Evolutionary conservation across 1,140 invertebrate species (phyloP), one percentile per base, ranked within the genome.

Genomic region (Bombus terrestris): DNA sequence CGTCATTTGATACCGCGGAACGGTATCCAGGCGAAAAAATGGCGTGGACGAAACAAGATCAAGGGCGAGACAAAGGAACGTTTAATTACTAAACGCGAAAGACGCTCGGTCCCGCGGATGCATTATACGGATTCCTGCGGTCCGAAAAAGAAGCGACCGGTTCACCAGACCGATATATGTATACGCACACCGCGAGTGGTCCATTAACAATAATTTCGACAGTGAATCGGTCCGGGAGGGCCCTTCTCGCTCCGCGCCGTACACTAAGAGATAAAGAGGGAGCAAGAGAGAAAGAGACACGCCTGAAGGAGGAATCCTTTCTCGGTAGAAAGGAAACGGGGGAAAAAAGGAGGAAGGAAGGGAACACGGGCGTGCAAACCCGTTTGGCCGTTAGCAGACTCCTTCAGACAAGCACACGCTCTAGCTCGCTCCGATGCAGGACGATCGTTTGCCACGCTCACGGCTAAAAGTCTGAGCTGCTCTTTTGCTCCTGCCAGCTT

Each of bases 351-450:
- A 84, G 89, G 89, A 83, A 92, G 89, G 85, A 88, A 89, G 89
- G 79, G 87, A 91, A 92, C 28, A 78, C 88, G 88, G 89, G 84
- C 81, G 91, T 89, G 93, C 92, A 95, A 95, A 95, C 94, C 89
- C 93, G 94, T 95, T 95, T 93, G 92, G 93, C 92, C 92, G 91
- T 94, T 93, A 94, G 91, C 90, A 90, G 88, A 87, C 86, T 73
- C 32, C 86, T 75, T n/a, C 43, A 12, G 25, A 28, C 32, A 18
- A 64, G 53, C n/a, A 47, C 35, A 68, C 71, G n/a, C 79, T 39
- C 78, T 76, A 41, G 47, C 80, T 78, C 69, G 69, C 76, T 81
- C 28, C 81, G 71, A 64, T 37, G 37, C 59, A 43, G 80, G 41
- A 35, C 75, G 83, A 89, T 85, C 88, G 83, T 57, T 41, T 72